Evolutionary conservation across 2,888 invertebrate genomes (phyloP).

Genomic region (Yponomeuta sedellus): DNA sequence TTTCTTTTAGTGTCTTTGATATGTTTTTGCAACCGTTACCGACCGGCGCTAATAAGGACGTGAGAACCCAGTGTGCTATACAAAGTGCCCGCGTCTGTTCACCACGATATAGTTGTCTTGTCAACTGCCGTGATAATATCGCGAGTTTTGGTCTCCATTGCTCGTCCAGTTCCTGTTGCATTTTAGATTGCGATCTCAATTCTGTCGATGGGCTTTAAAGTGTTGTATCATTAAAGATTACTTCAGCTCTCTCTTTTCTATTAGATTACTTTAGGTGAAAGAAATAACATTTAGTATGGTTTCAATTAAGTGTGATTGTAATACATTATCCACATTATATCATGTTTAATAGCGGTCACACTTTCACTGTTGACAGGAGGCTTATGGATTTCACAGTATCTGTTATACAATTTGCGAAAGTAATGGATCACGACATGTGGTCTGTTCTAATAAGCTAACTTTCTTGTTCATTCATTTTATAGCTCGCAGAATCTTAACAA

Average conservation of each 20-base stretch:
- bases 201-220: neutral
- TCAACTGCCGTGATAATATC: constrained; percentile 36
- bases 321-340: neutral
- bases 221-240: neutral
- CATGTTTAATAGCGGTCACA: neutral
- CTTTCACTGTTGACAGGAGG: constrained; percentile 5
- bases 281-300: neutral
- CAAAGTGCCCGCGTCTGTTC: constrained; percentile 38
- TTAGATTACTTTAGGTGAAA: neutral
- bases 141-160: constrained; percentile 41
- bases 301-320: neutral
- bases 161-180: constrained; percentile 16
- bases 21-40: constrained; percentile 69
- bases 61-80: constrained; percentile 50
- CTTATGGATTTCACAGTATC: constrained; percentile 11
- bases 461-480: neutral
- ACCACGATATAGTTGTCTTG: constrained; percentile 50
- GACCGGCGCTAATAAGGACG: constrained; percentile 68
- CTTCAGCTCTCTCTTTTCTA: constrained; percentile 1
- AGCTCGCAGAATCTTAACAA: neutral
- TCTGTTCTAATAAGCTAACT: constrained; percentile 20
- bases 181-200: constrained; percentile 1
- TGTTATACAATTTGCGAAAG: constrained; percentile 1
- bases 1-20: constrained; percentile 9
- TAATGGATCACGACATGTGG: neutral